Conservation (phyloP, 2,888 invertebrate species). For the Vesta saturnalis region DNA sequence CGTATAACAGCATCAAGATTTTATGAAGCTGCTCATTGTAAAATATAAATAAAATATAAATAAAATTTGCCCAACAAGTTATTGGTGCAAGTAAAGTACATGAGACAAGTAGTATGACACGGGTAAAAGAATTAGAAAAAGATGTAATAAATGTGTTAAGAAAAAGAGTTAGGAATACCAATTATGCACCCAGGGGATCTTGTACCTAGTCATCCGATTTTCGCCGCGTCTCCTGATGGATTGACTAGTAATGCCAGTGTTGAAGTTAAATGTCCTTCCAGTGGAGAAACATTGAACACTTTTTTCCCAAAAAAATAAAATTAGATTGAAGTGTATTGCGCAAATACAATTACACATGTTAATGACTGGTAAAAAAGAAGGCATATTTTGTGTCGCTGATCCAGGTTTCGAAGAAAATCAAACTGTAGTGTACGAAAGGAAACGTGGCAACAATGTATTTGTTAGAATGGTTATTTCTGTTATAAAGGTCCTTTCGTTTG, state of each 20-base stretch:
- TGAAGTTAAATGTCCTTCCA: too few species aligned
- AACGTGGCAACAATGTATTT: too few species aligned
- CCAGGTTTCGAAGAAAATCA: conserved; percentile 29
- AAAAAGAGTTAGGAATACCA: too few species aligned
- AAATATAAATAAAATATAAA: too few species aligned
- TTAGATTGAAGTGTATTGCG: background rate
- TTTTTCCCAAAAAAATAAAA: background rate
- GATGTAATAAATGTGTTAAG: background rate
- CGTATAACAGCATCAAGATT: background rate
- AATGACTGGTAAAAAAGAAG: conserved; percentile 24
- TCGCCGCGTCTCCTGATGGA: too few species aligned
- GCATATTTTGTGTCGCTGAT: conserved; percentile 38
- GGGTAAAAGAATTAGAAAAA: background rate
- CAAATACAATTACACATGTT: conserved; percentile 21
- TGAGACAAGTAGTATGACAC: too few species aligned
- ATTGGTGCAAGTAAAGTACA: too few species aligned
- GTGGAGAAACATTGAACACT: conserved; percentile 16
- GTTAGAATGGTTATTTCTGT: too few species aligned
- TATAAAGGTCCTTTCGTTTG: too few species aligned
- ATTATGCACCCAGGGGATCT: background rate
- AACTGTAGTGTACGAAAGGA: too few species aligned
- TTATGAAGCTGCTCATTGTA: background rate
- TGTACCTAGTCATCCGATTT: too few species aligned
- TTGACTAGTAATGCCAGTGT: too few species aligned
- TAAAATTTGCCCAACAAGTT: background rate